Conservation (phyloP, 2,797 vertebrate genomes). For the Alauda arvensis region DNA sequence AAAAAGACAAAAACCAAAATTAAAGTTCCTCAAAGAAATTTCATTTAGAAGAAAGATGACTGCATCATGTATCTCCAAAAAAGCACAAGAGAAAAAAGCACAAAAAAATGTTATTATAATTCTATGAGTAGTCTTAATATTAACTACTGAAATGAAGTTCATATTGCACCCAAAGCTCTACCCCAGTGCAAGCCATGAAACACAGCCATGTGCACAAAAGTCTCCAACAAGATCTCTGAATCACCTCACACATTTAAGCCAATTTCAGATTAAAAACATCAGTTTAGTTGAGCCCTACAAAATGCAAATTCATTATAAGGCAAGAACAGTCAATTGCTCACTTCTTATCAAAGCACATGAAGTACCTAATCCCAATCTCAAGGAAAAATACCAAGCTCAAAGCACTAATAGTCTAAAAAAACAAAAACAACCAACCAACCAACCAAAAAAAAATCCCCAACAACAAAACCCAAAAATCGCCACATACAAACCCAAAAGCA, state of each 20-base stretch:
- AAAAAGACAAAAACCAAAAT: background rate
- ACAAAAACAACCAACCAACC: background rate
- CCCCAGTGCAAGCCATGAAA: background rate
- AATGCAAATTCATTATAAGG: background rate
- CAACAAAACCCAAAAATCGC: background rate
- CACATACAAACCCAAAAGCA: background rate
- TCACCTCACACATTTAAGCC: background rate
- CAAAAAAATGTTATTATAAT: background rate
- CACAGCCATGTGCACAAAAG: fast-evolving
- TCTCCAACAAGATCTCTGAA: background rate
- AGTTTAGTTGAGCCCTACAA: background rate
- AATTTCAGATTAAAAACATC: background rate
- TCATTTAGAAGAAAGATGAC: background rate
- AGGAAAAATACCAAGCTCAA: background rate
- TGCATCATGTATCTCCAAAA: background rate
- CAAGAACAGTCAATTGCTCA: background rate
- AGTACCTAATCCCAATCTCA: background rate
- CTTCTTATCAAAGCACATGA: background rate
- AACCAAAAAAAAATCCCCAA: background rate
- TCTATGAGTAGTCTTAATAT: background rate
- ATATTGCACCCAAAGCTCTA: background rate
- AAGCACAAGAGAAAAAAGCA: background rate
- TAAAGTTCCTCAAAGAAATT: background rate
- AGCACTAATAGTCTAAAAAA: background rate
- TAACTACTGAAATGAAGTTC: background rate